Evolutionary conservation across 2,797 vertebrate genomes (phyloP).

Genomic region (Leucoraja ocellata): DNA sequence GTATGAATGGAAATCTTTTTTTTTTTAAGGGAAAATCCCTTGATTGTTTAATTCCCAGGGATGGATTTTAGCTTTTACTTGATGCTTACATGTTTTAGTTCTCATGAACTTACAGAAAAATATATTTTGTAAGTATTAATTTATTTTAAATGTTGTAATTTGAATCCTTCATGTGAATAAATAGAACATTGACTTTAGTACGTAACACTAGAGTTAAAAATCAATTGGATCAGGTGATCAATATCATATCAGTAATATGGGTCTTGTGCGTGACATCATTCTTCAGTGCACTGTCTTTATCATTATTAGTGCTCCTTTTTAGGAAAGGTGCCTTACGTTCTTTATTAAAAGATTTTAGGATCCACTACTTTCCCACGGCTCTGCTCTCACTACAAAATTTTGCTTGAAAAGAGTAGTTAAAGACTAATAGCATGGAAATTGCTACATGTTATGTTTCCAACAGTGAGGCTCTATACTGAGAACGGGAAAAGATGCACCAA

Average conservation of each 20-base stretch:
- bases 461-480: neutral
- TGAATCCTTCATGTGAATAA: constrained; percentile 6
- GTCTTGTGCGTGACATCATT: neutral
- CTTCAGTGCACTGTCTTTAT: constrained; percentile 12
- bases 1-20: constrained; percentile 59
- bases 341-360: neutral
- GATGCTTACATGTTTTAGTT: constrained; percentile 3
- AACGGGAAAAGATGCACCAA: neutral
- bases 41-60: constrained; percentile 34
- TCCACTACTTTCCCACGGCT: neutral
- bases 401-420: neutral
- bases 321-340: constrained; percentile 19
- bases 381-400: neutral
- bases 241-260: constrained; percentile 8
- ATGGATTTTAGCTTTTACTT: constrained; percentile 10
- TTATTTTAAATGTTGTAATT: constrained; percentile 43
- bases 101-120: constrained; percentile 37
- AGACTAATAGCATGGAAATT: no score
- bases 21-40: neutral
- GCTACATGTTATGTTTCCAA: neutral
- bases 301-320: neutral
- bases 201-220: constrained; percentile 17
- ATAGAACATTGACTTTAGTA: constrained; percentile 23
- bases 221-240: neutral
- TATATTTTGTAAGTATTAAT: constrained; percentile 43